Base-by-base conservation (phyloP, 1,140 invertebrate species). In the Drosophila parabipectinata region DNA sequence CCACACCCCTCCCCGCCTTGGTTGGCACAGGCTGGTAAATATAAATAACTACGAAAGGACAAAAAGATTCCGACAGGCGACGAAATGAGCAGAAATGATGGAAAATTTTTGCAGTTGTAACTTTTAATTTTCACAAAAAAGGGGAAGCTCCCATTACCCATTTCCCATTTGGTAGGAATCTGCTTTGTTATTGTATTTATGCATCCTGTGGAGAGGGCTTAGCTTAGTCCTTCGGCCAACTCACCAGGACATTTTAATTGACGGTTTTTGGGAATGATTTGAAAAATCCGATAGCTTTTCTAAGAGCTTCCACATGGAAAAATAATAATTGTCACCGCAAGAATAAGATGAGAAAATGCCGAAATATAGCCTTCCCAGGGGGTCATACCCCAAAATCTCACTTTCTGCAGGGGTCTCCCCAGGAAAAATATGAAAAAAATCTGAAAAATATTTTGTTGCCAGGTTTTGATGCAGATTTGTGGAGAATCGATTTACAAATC, bases 91-190 rank as follows among this genome's bases (percentile, higher is more conserved):
- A 14, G 34, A 26, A 51, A 60, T 69, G 45, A 71, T 56, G 44
- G 21, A 56, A 47, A 52, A 76, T 75, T 75, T 15, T 39, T 21
- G 21, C 14, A 30, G 62, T 26, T 67, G 28, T 37, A 66, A 47
- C 30, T 37, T 55, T 67, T 69, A 55, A 69, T 69, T 56, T 69
- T 45, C 30, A 47, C 52, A 60, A 51, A 72, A 50, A 18, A 50
- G n/a, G 32, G 12, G 32, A 34, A 18, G 10, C 18, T 45, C 26
- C 26, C 6, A 7, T 21, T 3, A 30, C 32, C 3, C 48, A n/a
- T 30, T 21, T 51, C 32, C 3, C 34, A n/a, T 30, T 60, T 52
- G 39, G 14, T 8, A 14, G 15, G 14, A 15, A 61, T 48, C 39
- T 41, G 15, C 39, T 14, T 28, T 24, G 9, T 30, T 37, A 37